Evolutionary conservation across 2,113 vertebrate genomes (phyloP), one percentile per base, ranked within the genome.

Genomic region (Anseranas semipalmata): DNA sequence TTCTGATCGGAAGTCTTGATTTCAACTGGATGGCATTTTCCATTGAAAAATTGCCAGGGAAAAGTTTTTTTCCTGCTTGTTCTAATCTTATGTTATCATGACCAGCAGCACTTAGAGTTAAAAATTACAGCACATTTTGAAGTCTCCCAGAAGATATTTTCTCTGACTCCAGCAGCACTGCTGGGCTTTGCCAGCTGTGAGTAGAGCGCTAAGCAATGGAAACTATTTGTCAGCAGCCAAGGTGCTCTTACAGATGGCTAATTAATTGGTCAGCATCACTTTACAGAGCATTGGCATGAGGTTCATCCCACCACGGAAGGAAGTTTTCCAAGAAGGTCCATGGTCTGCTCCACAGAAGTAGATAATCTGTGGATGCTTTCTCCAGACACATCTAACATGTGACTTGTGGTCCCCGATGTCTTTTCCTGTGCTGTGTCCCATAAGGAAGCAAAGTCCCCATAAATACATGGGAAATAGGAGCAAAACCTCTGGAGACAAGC

Each of bases 21-120:
- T 96, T 94, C 85, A 58, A 43, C 58, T 58, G 59, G 75, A 94
- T 93, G 95, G 71, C 94, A 94, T 95, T 97, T 97, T 92, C 95
- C 85, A 85, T 7, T 85, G 93, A 91, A 91, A 96, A 70, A 66
- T 11, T 83, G 81, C 87, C 87, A 96, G 74, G 85, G 90, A 77
- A 76, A 95, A 35, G 5, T 1, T 89, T 75, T 63, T 43, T 86
- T 71, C 66, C 78, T 90, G 53, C 71, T 79, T 33, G 25, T 7
- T 80, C 63, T 80, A 70, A 73, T 87, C 77, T 82, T 77, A 83
- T 93, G n/a, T 66, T 96, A 59, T 58, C 87, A 37, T 2, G 45
- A 59, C 73, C 72, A 88, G 74, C 85, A 93, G 58, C 0, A 2
- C 53, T 79, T 12, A 45, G 37, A 83, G 58, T 77, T 91, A 75